Evolutionary conservation across 1,140 invertebrate species (phyloP).

Genomic region (Drosophila auraria): DNA sequence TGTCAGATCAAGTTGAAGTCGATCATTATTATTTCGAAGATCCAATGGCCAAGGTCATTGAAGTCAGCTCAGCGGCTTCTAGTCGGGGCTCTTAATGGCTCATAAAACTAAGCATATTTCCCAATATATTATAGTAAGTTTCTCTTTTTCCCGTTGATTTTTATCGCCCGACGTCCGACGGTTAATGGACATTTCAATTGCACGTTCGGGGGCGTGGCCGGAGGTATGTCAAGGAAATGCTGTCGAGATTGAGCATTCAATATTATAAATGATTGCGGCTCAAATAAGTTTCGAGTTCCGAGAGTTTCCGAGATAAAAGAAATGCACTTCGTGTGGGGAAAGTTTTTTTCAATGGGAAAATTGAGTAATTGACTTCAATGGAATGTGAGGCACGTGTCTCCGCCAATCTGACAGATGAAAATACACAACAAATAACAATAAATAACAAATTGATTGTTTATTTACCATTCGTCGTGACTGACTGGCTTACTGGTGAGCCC

Average conservation of each 20-base stretch:
- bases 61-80: conserved; percentile 37
- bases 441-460: conserved; percentile 69
- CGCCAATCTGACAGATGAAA: conserved; percentile 11
- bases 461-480: conserved; percentile 55
- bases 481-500: conserved; percentile 18
- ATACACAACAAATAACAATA: conserved; percentile 64
- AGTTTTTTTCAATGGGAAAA: conserved; percentile 43
- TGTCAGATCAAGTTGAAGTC: conserved; percentile 48
- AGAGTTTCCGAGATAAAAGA: conserved; percentile 58
- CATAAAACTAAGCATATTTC: conserved; percentile 18
- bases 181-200: conserved; percentile 72
- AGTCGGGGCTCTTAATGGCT: conserved; percentile 25
- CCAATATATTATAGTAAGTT: conserved; percentile 18
- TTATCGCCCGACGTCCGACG: conserved; percentile 42
- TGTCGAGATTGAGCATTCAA: conserved; percentile 66
- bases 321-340: conserved; percentile 54
- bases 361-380: conserved; percentile 35
- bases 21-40: conserved; percentile 31
- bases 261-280: conserved; percentile 67
- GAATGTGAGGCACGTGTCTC: conserved; percentile 42
- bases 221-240: conserved; percentile 60
- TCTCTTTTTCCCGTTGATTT: conserved; percentile 56
- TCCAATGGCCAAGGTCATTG: conserved; percentile 34
- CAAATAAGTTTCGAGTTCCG: conserved; percentile 41
- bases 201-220: conserved; percentile 56